A percentile compares a stretch with the other conserved stretches of the same genome.
Evolutionary conservation across 2,113 vertebrate genomes (phyloP).

Genomic region (Psittacus erithacus): DNA sequence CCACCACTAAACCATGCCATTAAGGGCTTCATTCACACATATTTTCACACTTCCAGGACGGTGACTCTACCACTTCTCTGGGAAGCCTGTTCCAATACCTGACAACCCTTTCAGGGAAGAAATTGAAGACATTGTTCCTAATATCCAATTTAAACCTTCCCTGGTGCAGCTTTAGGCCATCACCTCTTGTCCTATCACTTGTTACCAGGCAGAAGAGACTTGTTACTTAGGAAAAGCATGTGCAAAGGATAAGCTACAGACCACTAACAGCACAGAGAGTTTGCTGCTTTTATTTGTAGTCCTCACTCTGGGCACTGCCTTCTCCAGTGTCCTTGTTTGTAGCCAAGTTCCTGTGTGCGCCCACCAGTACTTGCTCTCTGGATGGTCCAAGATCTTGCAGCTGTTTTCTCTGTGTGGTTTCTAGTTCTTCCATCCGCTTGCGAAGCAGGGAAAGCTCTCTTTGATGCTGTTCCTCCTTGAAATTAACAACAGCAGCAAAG

Average conservation of each 20-base stretch:
- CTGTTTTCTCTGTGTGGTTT: slow-evolving; percentile 89
- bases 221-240: not conserved
- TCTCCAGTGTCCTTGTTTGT: not conserved
- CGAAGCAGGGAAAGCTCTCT: slow-evolving; percentile 84
- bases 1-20: no score
- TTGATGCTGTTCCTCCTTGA: slow-evolving; percentile 90
- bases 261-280: not conserved
- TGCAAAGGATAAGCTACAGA: not conserved
- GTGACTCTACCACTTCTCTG: no score
- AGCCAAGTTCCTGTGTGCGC: not conserved
- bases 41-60: no score
- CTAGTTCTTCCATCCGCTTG: slow-evolving; percentile 87
- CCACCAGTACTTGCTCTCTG: slow-evolving; percentile 17
- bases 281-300: not conserved
- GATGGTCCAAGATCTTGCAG: slow-evolving; percentile 86
- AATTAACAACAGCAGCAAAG: not conserved
- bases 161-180: no score
- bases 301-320: not conserved
- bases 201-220: no score
- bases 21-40: no score
- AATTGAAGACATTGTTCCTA: no score
- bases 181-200: no score
- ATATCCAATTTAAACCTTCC: no score
- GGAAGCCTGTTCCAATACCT: no score
- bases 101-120: no score